These are phyloP conservation scores for Scelioninae gen. 2 DNA, from an alignment of 2,888 invertebrate species.

Conservation along the genomic window DNA sequence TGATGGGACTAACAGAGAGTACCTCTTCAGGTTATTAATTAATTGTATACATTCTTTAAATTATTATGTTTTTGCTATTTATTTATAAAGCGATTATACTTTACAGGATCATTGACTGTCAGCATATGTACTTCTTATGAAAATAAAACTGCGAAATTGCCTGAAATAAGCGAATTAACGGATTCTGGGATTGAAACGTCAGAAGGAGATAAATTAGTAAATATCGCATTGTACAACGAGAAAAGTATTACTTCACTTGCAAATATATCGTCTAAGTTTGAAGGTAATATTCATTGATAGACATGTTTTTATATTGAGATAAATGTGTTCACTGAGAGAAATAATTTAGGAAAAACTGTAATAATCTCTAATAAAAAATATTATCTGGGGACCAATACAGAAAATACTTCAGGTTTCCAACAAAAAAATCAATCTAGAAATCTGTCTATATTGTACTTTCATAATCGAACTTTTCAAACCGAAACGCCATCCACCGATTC, in stretches of 20 bases:
- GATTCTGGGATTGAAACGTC: conserved; percentile 58
- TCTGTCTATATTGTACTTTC: no score
- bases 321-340: no score
- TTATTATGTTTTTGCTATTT: not conserved
- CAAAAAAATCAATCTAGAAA: no score
- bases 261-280: conserved; percentile 75
- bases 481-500: no score
- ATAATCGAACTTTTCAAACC: no score
- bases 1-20: conserved; percentile 78
- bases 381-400: no score
- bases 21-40: conserved; percentile 77
- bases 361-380: no score
- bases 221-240: conserved; percentile 55
- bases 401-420: no score
- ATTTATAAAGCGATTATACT: conserved; percentile 30
- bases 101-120: conserved; percentile 78
- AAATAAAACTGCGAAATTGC: conserved; percentile 67
- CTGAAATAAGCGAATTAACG: conserved; percentile 62
- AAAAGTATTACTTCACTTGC: conserved; percentile 63
- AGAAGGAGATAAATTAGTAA: conserved; percentile 61
- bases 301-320: no score
- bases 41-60: not conserved
- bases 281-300: no score
- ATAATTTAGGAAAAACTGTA: no score
- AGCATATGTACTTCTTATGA: conserved; percentile 80